Conservation (phyloP, 2,113 vertebrate species). For the Myrmecobius fasciatus region DNA sequence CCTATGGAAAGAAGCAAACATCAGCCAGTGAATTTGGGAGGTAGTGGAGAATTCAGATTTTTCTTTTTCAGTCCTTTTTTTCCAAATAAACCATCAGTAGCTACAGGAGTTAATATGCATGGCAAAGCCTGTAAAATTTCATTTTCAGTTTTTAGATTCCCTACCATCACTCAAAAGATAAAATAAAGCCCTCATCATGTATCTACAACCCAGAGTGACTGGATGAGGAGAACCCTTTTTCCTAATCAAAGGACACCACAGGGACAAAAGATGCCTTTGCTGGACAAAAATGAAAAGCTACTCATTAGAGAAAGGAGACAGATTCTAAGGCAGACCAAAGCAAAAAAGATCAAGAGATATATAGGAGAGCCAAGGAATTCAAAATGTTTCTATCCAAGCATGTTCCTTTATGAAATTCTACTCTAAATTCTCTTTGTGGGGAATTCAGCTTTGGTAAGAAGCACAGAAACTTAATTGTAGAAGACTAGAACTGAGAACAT, state of each 20-base stretch:
- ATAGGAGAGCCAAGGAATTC: not conserved
- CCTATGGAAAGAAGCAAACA: constrained; percentile 78
- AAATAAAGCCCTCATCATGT: not conserved
- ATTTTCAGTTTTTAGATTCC: not conserved
- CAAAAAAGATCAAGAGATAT: not conserved
- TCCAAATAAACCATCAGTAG: not conserved
- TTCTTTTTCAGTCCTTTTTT: not conserved
- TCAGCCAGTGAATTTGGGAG: not conserved
- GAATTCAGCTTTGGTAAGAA: not conserved
- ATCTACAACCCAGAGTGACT: not conserved
- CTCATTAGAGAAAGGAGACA: not conserved
- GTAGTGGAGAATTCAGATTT: not conserved
- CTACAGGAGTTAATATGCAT: not conserved
- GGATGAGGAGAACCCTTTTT: not conserved
- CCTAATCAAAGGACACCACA: not conserved
- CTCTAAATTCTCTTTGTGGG: not conserved
- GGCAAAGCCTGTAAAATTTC: not conserved
- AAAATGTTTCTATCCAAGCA: not conserved
- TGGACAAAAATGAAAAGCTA: not conserved
- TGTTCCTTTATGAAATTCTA: not conserved
- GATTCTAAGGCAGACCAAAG: not conserved
- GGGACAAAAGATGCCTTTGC: not conserved
- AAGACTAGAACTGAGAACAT: not conserved
- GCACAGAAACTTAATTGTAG: not conserved
- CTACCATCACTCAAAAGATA: not conserved